Percentiles rank a stretch among this genome's conserved stretches.
phyloP scores from a whole-genome alignment of 2,888 invertebrate genomes.

The Cephus pygmeus region DNA sequence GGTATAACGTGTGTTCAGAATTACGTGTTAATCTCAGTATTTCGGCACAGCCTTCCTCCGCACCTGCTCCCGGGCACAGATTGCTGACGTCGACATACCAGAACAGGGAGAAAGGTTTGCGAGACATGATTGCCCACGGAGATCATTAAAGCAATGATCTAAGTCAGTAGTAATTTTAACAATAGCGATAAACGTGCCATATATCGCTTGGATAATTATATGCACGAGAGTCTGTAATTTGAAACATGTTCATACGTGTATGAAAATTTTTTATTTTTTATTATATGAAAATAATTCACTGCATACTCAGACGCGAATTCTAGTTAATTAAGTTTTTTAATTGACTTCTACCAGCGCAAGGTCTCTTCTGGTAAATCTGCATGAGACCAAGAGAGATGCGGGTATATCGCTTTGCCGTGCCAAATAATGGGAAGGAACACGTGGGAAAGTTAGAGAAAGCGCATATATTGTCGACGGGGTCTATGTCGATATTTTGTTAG shows the following conservation, averaged over 20 bases:
- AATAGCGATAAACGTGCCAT: not conserved
- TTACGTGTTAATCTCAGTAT: not conserved
- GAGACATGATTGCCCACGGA: not conserved
- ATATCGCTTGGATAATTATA: not conserved
- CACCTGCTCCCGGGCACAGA: not conserved
- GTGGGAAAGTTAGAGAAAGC: not conserved
- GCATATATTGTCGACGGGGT: not conserved
- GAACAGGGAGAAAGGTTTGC: not conserved
- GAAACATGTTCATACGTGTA: no score
- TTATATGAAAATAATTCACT: no score
- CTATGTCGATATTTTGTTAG: not conserved
- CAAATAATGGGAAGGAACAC: not conserved
- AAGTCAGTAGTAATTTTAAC: not conserved
- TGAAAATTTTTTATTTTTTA: no score
- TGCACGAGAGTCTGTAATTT: not conserved
- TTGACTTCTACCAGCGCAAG: not conserved
- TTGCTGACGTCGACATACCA: not conserved
- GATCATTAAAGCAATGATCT: not conserved
- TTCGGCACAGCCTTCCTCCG: not conserved
- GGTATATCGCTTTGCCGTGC: not conserved
- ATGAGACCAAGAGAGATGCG: not conserved
- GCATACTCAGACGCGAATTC: no score
- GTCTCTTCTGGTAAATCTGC: not conserved
- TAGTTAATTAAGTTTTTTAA: not conserved
- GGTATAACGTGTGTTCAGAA: not conserved